phyloP scores from a whole-genome alignment of 2,797 vertebrate species.

The Tragelaphus eurycerus region DNA sequence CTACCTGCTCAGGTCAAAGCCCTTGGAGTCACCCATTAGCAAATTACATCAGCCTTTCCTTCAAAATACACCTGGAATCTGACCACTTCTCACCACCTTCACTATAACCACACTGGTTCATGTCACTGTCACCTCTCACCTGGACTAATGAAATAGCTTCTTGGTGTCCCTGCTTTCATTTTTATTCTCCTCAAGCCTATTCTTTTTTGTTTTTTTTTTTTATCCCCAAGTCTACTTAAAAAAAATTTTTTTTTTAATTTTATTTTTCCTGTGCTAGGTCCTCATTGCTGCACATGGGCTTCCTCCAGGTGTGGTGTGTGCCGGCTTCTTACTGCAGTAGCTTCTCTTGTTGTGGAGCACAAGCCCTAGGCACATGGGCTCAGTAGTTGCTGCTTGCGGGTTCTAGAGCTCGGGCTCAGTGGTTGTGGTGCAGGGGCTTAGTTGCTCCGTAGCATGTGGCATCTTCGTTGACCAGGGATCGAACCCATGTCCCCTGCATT shows the following conservation, averaged over 20 bases:
- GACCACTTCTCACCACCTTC: not conserved
- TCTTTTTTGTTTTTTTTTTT: not conserved
- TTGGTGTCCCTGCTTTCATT: not conserved
- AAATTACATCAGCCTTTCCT: not conserved
- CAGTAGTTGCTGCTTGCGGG: not conserved
- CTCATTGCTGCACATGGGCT: not conserved
- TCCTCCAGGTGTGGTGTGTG: not conserved
- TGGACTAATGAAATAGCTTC: not conserved
- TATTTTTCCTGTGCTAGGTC: not conserved
- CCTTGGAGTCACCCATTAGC: not conserved
- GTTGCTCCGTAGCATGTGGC: not conserved
- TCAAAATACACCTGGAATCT: not conserved
- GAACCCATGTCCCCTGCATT: not conserved
- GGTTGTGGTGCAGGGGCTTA: not conserved
- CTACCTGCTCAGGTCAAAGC: not conserved
- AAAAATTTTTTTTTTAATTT: not conserved
- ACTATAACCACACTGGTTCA: not conserved
- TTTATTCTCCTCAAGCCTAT: not conserved
- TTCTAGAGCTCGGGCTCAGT: not conserved
- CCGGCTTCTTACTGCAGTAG: not conserved
- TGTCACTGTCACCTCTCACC: not conserved
- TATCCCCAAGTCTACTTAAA: not conserved
- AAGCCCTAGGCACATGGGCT: rapidly evolving
- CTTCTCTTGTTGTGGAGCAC: not conserved
- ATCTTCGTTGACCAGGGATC: not conserved